Evolutionary conservation across 2,113 vertebrate genomes (phyloP).

Genomic region (Gallinago undulata): DNA sequence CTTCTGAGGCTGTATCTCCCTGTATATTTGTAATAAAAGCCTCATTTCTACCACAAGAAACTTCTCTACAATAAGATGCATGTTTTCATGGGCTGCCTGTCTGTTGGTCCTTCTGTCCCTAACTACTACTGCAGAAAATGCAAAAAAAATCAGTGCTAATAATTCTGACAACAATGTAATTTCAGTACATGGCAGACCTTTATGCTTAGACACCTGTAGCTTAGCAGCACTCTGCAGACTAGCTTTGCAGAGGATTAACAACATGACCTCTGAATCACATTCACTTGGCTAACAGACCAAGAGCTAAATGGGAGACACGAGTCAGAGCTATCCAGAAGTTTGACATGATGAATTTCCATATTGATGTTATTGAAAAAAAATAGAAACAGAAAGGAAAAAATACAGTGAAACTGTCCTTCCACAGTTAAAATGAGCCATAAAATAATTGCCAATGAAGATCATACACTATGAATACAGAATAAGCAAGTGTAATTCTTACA

Average conservation of each 20-base stretch:
- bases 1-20: background rate
- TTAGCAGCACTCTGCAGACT: background rate
- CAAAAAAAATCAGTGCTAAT: background rate
- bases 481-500: background rate
- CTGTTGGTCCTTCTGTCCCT: background rate
- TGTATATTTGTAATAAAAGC: background rate
- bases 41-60: background rate
- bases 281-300: background rate
- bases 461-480: conserved; percentile 20
- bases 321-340: background rate
- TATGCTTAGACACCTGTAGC: background rate
- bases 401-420: background rate
- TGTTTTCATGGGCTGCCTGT: background rate
- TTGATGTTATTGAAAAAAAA: background rate
- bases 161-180: background rate
- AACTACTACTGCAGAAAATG: background rate
- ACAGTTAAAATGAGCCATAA: conserved; percentile 7
- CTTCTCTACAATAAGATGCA: background rate
- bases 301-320: background rate
- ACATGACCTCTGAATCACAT: background rate
- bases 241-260: background rate
- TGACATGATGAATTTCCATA: background rate
- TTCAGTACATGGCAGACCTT: background rate
- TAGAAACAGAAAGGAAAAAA: background rate
- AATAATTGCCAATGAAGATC: background rate